Percentiles rank a stretch among this genome's conserved stretches.
Conservation (phyloP, 37 sponge, comb jelly and placozoan genomes). For the Haliclona indistincta region DNA sequence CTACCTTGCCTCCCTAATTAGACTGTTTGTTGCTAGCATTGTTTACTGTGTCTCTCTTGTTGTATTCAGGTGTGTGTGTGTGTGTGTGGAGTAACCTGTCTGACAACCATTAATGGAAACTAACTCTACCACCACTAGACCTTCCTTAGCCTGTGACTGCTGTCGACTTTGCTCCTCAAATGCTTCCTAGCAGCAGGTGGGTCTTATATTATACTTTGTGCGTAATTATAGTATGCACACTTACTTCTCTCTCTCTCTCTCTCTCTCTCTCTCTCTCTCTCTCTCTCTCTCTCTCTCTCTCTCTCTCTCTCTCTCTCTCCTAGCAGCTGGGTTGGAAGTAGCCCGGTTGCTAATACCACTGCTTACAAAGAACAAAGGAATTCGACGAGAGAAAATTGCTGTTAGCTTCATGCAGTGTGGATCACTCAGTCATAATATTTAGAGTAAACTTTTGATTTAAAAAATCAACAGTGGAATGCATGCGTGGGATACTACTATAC, state of each 20-base stretch:
- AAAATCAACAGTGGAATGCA: neutral
- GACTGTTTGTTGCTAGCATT: neutral
- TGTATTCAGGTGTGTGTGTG: slow-evolving; percentile 43
- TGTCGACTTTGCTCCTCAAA: slow-evolving; percentile 68
- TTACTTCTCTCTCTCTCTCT: neutral
- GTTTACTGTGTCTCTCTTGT: neutral
- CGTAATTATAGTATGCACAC: neutral
- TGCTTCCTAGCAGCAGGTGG: slow-evolving; percentile 16
- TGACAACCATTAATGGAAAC: slow-evolving; percentile 35
- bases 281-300: too few relatives aligned
- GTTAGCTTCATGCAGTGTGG: slow-evolving; percentile 38
- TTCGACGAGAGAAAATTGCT: neutral
- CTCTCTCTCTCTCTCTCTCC: slow-evolving; percentile 56
- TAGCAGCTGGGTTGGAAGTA: slow-evolving; percentile 70
- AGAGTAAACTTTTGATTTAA: slow-evolving; percentile 3
- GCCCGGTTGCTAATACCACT: slow-evolving; percentile 58
- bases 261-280: too few relatives aligned
- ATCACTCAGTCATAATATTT: slow-evolving; percentile 44
- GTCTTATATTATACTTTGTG: neutral
- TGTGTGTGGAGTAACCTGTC: slow-evolving; percentile 55
- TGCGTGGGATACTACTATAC: too few relatives aligned
- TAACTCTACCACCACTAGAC: slow-evolving; percentile 27
- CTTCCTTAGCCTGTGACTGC: slow-evolving; percentile 64
- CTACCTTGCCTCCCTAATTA: too few relatives aligned
- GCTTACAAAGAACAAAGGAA: too few relatives aligned